These are phyloP conservation scores for Ochropleura leucogaster DNA, from an alignment of 2,888 invertebrate genomes.

Conservation along the genomic window DNA sequence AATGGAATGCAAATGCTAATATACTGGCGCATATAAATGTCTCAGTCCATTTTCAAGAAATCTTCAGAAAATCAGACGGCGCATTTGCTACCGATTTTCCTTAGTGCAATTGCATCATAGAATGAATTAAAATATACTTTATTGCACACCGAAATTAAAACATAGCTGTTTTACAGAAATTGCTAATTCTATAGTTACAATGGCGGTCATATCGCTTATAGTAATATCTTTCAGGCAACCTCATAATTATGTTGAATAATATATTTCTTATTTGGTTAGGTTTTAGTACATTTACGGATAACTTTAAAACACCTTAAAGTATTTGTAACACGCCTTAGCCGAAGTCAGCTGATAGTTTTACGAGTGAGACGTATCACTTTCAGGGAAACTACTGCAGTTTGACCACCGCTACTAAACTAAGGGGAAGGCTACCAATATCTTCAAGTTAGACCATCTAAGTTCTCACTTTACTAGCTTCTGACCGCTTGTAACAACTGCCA, in stretches of 20 bases:
- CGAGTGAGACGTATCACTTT: slow-evolving; percentile 49
- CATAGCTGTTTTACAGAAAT: too few species aligned
- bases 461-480: slow-evolving; percentile 49
- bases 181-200: too few species aligned
- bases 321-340: slow-evolving; percentile 4
- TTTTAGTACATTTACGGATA: background rate
- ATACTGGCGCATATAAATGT: background rate
- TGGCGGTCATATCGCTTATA: too few species aligned
- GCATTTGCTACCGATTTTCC: background rate
- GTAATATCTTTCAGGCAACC: too few species aligned
- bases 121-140: too few species aligned
- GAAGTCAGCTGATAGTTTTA: slow-evolving; percentile 42
- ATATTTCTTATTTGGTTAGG: background rate
- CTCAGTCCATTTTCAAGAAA: background rate
- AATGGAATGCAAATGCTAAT: slow-evolving; percentile 12
- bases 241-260: background rate
- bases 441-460: slow-evolving; percentile 52
- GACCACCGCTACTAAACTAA: slow-evolving; percentile 42
- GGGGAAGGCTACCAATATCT: slow-evolving; percentile 40
- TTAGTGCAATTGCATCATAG: slow-evolving; percentile 2
- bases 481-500: slow-evolving; percentile 45
- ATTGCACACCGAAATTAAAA: too few species aligned
- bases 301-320: slow-evolving; percentile 24
- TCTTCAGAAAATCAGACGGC: background rate
- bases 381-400: slow-evolving; percentile 44